phyloP scores from a whole-genome alignment of 2,888 invertebrate genomes.

The Epinotia brunnichana region DNA sequence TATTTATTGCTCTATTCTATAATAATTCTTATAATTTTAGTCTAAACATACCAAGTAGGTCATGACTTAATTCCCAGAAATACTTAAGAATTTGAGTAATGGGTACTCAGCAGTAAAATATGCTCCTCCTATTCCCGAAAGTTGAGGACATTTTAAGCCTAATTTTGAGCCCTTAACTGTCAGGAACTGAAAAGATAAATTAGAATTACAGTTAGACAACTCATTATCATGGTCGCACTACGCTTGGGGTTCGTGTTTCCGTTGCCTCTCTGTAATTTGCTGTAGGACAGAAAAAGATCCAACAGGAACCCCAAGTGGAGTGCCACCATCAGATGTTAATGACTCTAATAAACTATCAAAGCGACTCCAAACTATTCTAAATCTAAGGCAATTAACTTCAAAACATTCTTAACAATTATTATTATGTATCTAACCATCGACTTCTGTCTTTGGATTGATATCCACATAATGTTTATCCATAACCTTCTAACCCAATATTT shows the following conservation, averaged over 20 bases:
- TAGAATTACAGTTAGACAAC: neutral
- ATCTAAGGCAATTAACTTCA: slow-evolving; percentile 12
- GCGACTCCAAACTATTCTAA: slow-evolving; percentile 21
- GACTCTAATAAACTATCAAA: slow-evolving; percentile 14
- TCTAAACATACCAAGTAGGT: neutral
- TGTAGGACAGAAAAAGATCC: too few relatives aligned
- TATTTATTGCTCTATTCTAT: slow-evolving; percentile 33
- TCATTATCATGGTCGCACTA: too few relatives aligned
- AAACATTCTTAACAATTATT: slow-evolving; percentile 21
- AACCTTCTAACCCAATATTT: neutral
- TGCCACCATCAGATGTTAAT: too few relatives aligned
- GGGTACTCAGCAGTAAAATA: neutral
- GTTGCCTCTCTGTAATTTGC: too few relatives aligned
- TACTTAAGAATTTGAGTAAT: slow-evolving; percentile 12
- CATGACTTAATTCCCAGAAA: slow-evolving; percentile 12
- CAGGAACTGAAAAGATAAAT: neutral
- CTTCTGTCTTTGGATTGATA: slow-evolving; percentile 16
- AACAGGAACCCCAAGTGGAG: too few relatives aligned
- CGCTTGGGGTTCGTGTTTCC: too few relatives aligned
- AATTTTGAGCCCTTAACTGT: neutral
- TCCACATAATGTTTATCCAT: neutral
- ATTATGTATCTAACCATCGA: slow-evolving; percentile 3
- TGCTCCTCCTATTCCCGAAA: neutral
- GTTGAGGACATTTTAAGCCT: neutral
- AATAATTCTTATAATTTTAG: slow-evolving; percentile 13